Percentiles rank a stretch among this genome's conserved stretches.
Evolutionary conservation across 1,140 invertebrate species (phyloP).

Genomic region (Leptinotarsa undecemlineata): DNA sequence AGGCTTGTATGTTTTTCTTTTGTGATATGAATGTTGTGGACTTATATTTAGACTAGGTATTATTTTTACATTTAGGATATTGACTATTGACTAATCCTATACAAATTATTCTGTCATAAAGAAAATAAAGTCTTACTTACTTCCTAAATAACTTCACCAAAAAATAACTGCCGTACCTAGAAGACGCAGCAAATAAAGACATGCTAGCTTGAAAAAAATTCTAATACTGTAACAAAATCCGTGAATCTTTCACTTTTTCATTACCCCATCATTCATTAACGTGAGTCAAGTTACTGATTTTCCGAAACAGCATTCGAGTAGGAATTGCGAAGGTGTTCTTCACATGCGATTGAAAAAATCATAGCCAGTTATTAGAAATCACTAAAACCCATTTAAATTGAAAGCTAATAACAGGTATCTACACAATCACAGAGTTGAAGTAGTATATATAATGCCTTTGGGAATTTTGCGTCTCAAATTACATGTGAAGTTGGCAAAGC

Average conservation of each 20-base stretch:
- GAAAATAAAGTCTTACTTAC: too few species aligned
- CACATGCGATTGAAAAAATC: neutral
- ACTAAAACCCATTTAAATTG: conserved; percentile 24
- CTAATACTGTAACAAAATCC: neutral
- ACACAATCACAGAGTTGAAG: neutral
- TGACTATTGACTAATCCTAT: too few species aligned
- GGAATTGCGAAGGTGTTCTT: neutral
- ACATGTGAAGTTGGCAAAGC: neutral
- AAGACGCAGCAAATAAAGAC: too few species aligned
- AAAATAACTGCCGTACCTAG: too few species aligned
- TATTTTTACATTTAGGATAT: too few species aligned
- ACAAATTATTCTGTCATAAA: too few species aligned
- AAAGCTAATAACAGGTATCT: conserved; percentile 22
- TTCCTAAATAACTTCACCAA: too few species aligned
- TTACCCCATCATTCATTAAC: neutral
- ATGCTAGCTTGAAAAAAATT: too few species aligned
- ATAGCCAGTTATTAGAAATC: conserved; percentile 16
- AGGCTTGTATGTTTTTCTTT: too few species aligned
- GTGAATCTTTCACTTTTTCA: neutral
- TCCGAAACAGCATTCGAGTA: neutral
- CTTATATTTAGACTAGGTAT: too few species aligned
- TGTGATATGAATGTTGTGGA: too few species aligned
- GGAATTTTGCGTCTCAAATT: conserved; percentile 17
- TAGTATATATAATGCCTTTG: conserved; percentile 1
- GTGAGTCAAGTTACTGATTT: neutral